Percentiles rank a stretch among this genome's conserved stretches.
Evolutionary conservation across 2,797 vertebrate genomes (phyloP).

Genomic region (Microctenopoma steveboyesi): DNA sequence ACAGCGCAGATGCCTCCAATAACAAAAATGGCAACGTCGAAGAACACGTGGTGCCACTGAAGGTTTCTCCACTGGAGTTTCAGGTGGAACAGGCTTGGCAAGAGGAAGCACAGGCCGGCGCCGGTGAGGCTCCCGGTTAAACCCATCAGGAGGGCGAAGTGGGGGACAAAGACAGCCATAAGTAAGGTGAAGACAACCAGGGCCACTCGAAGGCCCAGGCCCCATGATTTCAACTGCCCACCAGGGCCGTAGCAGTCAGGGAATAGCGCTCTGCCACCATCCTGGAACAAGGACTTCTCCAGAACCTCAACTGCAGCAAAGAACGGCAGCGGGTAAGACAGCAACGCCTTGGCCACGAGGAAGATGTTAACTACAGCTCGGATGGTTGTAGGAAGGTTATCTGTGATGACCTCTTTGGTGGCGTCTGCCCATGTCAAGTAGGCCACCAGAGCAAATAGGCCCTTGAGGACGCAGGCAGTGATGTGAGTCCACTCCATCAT

Average conservation of each 20-base stretch:
- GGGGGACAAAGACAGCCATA: constrained; percentile 95
- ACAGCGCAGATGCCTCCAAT: constrained; percentile 95
- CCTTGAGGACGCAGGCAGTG: constrained; percentile 92
- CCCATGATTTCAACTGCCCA: constrained; percentile 91
- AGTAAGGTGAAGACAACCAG: constrained; percentile 93
- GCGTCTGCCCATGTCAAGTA: constrained; percentile 95
- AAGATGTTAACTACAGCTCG: constrained; percentile 94
- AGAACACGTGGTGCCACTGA: constrained; percentile 96
- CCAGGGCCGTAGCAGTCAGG: constrained; percentile 90
- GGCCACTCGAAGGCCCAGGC: constrained; percentile 87
- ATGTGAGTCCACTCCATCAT: constrained; percentile 99
- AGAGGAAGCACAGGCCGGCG: constrained; percentile 92
- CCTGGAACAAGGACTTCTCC: constrained; percentile 93
- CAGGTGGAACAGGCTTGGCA: constrained; percentile 95
- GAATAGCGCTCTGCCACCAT: constrained; percentile 87
- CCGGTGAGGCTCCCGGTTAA: constrained; percentile 95
- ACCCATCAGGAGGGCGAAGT: constrained; percentile 95
- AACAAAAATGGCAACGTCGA: constrained; percentile 94
- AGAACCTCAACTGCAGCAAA: constrained; percentile 94
- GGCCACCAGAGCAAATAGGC: constrained; percentile 93
- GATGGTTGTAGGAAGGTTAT: constrained; percentile 93
- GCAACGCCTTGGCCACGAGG: constrained; percentile 91
- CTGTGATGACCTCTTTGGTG: constrained; percentile 96
- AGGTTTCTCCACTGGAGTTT: constrained; percentile 94
- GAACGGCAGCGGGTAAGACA: constrained; percentile 93